These are phyloP conservation scores for Garra rufa DNA, from an alignment of 2,113 vertebrate species.

Conservation along the genomic window DNA sequence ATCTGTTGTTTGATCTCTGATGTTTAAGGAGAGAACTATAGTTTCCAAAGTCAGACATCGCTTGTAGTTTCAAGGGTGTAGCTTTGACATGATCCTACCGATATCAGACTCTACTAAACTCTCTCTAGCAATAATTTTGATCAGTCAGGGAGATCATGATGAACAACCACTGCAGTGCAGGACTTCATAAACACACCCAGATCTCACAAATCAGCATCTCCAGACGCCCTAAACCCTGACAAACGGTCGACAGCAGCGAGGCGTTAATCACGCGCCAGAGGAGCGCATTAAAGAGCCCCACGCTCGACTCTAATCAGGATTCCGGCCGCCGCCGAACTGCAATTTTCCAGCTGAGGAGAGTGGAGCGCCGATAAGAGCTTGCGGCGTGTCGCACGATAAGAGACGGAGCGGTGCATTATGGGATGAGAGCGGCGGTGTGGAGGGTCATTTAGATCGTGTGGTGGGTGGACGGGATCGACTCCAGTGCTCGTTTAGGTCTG, in stretches of 20 bases:
- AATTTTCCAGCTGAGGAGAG: constrained; percentile 16
- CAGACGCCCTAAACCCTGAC: background rate
- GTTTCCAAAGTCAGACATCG: too few species aligned
- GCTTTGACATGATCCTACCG: too few species aligned
- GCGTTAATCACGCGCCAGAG: background rate
- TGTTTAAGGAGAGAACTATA: too few species aligned
- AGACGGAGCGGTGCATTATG: constrained; percentile 1
- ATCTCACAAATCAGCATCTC: constrained; percentile 9
- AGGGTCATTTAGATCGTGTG: background rate
- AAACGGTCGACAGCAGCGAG: background rate
- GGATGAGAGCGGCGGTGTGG: background rate
- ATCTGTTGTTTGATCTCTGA: too few species aligned
- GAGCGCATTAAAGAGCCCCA: background rate
- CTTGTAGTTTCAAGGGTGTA: too few species aligned
- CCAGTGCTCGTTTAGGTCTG: background rate
- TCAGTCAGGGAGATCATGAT: too few species aligned
- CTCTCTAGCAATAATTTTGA: too few species aligned
- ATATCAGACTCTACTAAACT: too few species aligned
- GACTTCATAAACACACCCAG: background rate
- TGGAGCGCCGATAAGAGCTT: background rate
- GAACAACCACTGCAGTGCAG: background rate
- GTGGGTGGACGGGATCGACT: background rate
- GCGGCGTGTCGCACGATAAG: background rate
- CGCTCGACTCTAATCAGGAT: background rate
- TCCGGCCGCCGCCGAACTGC: background rate